Evolutionary conservation across 2,797 vertebrate genomes (phyloP).

Genomic region (Amniataba percoides): DNA sequence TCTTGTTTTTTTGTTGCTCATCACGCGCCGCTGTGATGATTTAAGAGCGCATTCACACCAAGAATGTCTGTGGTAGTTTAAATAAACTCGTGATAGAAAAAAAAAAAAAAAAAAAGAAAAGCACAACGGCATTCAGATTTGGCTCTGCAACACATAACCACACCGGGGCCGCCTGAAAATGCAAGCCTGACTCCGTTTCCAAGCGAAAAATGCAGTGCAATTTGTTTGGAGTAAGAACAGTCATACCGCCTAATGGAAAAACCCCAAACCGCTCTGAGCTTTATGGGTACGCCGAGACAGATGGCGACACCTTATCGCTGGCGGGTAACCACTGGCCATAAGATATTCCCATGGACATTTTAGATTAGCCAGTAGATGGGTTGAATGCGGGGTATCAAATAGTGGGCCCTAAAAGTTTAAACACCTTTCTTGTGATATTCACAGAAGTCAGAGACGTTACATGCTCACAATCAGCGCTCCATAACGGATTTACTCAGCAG

Average conservation of each 20-base stretch:
- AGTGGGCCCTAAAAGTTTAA: slow-evolving; percentile 36
- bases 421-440: slow-evolving; percentile 18
- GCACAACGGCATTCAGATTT: slow-evolving; percentile 50
- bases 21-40: slow-evolving; percentile 23
- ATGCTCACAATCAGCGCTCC: neutral
- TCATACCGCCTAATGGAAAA: slow-evolving; percentile 51
- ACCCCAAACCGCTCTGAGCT: slow-evolving; percentile 45
- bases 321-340: slow-evolving; percentile 27
- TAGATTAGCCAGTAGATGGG: slow-evolving; percentile 28
- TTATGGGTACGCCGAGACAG: slow-evolving; percentile 49
- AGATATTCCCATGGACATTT: slow-evolving; percentile 45
- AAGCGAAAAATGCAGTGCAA: slow-evolving; percentile 34
- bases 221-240: slow-evolving; percentile 53
- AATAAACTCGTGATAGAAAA: slow-evolving; percentile 22
- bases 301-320: slow-evolving; percentile 54
- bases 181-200: slow-evolving; percentile 13
- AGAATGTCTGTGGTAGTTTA: slow-evolving; percentile 26
- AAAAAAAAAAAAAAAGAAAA: slow-evolving; percentile 47
- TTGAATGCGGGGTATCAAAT: slow-evolving; percentile 23
- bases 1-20: neutral
- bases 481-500: neutral
- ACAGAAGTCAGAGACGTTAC: neutral
- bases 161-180: slow-evolving; percentile 34
- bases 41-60: slow-evolving; percentile 14
- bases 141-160: slow-evolving; percentile 47